Conservation (phyloP, 2,888 invertebrate species). For the Pyrrhosoma nymphula region DNA sequence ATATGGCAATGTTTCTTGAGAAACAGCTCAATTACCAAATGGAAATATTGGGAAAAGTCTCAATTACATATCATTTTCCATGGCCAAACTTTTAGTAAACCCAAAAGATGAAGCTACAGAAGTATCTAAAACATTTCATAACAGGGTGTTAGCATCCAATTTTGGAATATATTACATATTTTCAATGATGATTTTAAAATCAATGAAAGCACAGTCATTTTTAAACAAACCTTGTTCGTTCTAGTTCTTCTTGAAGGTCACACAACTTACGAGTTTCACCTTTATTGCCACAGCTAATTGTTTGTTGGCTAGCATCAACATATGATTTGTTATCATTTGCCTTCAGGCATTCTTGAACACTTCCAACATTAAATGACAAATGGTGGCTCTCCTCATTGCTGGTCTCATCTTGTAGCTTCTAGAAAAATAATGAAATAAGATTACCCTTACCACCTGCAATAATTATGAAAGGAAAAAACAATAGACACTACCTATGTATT, state of each 20-base stretch:
- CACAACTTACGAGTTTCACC: background rate
- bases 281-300: background rate
- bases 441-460: background rate
- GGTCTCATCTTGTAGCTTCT: background rate
- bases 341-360: background rate
- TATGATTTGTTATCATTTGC: background rate
- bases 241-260: slow-evolving; percentile 29
- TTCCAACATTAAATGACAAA: background rate
- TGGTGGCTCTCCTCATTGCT: background rate
- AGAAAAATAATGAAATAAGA: background rate
- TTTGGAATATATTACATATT: too few relatives aligned
- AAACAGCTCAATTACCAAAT: too few relatives aligned
- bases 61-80: too few relatives aligned
- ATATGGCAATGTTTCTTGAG: too few relatives aligned
- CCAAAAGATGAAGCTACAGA: too few relatives aligned
- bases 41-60: too few relatives aligned
- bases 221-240: slow-evolving; percentile 46
- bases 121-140: too few relatives aligned
- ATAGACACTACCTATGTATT: background rate
- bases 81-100: too few relatives aligned
- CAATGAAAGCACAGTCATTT: too few relatives aligned
- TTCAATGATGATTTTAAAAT: too few relatives aligned
- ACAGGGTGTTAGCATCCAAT: too few relatives aligned
- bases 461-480: background rate
- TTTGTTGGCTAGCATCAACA: background rate